Base-by-base conservation (phyloP, 2,113 vertebrate species). In the Ploceus nigricollis region DNA sequence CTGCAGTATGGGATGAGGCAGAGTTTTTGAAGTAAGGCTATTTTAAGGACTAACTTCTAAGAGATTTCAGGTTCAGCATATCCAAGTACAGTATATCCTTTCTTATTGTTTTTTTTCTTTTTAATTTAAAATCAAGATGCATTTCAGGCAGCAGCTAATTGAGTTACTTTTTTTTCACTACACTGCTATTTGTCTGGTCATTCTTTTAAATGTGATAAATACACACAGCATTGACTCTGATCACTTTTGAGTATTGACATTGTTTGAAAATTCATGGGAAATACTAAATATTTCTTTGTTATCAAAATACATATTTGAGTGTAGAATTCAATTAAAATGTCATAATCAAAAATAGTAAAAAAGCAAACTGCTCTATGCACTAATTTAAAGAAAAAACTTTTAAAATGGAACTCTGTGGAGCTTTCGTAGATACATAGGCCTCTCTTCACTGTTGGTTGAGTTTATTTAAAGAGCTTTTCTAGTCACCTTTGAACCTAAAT, bases 401-500 rank as follows among this genome's bases (percentile, higher is more conserved):
- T 64, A 11, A 73, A 92, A 73, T 94, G 86, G 76, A 97, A 78
- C 87, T 96, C 76, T 24, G 61, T 90, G 77, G 94, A 79, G 95
- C 77, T 96, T 97, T 94, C 94, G 93, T 96, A 96, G 97, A 85
- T 96, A 87, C 60, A 64, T 93, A 96, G 96, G 95, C 95, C 95
- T 94, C 97, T 97, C 96, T 97, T 97, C 91, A 96, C 91, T 95
- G 86, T 96, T 85, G 82, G 96, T 94, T 89, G 93, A 98, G 98
- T 99, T 99, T 99, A 98, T 99, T 99, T 99, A 98, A 98, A 98
- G 97, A 98, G 97, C 93, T 97, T 98, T 97, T 98, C 98, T 98
- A 98, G 96, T 98, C 98, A 99, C 98, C 98, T 98, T 98, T 98
- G 98, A 98, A 98, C 98, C 97, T 95, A 96, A 96, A 98, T 97